Conservation (phyloP, 2,888 invertebrate species). For the Alitta virens region DNA sequence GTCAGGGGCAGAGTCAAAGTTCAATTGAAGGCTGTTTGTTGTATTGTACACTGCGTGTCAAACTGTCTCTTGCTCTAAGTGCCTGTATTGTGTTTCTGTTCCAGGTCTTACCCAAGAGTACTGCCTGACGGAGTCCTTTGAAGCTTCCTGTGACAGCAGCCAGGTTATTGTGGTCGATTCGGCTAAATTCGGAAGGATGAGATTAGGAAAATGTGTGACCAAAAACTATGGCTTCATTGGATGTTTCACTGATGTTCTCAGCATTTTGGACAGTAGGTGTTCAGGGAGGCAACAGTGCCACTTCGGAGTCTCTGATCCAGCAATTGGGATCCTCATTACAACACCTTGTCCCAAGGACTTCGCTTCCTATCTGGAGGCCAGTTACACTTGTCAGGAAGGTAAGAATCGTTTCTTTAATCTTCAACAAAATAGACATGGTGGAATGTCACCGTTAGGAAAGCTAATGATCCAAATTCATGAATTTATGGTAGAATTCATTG, state of each 20-base stretch:
- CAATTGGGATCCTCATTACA: slow-evolving; percentile 8
- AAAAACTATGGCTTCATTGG: slow-evolving; percentile 15
- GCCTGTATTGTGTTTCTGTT: no score
- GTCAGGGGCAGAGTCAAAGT: no score
- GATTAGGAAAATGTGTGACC: slow-evolving; percentile 9
- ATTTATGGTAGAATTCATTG: no score
- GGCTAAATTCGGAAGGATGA: slow-evolving; percentile 12
- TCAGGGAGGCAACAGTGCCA: slow-evolving; percentile 9
- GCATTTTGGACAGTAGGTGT: slow-evolving; percentile 13
- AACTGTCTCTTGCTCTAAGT: no score
- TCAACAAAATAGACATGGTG: no score
- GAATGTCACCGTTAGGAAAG: no score
- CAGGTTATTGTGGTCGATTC: slow-evolving; percentile 14
- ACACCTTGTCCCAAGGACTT: slow-evolving; percentile 17
- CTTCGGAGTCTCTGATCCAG: slow-evolving; percentile 7
- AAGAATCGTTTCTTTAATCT: no score
- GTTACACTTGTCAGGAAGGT: slow-evolving; percentile 11
- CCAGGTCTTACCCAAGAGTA: not conserved
- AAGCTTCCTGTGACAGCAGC: slow-evolving; percentile 12
- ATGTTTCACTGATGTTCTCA: slow-evolving; percentile 8
- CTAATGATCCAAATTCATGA: no score
- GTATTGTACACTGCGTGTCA: no score
- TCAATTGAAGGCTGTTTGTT: no score
- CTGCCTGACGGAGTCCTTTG: slow-evolving; percentile 13
- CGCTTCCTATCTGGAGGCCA: slow-evolving; percentile 15